Base-by-base conservation (phyloP, 2,797 vertebrate species). In the Rhodeus uyekii region DNA sequence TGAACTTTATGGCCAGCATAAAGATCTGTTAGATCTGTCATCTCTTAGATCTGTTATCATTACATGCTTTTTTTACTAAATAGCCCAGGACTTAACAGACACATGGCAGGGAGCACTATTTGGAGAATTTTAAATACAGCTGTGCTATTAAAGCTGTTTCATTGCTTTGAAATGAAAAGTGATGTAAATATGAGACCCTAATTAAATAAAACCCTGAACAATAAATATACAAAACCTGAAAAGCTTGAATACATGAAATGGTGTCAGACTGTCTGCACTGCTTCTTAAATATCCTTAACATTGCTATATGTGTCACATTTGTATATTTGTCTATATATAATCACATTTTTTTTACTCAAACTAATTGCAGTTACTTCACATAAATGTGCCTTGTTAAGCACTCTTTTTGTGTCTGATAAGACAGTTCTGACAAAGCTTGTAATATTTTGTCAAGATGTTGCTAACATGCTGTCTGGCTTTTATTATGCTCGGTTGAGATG, bases 401-500 rank as follows among this genome's bases (percentile, higher is more conserved):
- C 10, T 39, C 14, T 63, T 76, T 74, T 36, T 42, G 55, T 29
- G 9, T 63, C 38, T 8, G 3, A 22, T 13, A 32, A 34, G 3
- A 5, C 68, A 50, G 36, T 24, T 8, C 32, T 55, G n/a, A 75
- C n/a, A 3, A 34, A 13, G 39, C 75, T 46, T 63, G 27, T 48
- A 38, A 19, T 22, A 12, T 50, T 24, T 65, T 48, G 39, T 32
- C 24, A 46, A 44, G 18, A 64, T 18, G 12, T 64, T 77, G 4
- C 34, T 34, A 65, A 50, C 29, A 63, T 76, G 36, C 53, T 42
- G 36, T 77, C 75, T 76, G 58, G 60, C 27, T 65, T 50, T 50
- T 14, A 64, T 77, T 27, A 65, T n/a, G 39, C 34, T 46, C 12
- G 12, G 7, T 9, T n/a, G 18, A 76, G 34, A n/a, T n/a, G n/a